These are phyloP conservation scores for Lepidocyrtinus sp. DNA, from an alignment of 2,888 invertebrate species.

Conservation along the genomic window DNA sequence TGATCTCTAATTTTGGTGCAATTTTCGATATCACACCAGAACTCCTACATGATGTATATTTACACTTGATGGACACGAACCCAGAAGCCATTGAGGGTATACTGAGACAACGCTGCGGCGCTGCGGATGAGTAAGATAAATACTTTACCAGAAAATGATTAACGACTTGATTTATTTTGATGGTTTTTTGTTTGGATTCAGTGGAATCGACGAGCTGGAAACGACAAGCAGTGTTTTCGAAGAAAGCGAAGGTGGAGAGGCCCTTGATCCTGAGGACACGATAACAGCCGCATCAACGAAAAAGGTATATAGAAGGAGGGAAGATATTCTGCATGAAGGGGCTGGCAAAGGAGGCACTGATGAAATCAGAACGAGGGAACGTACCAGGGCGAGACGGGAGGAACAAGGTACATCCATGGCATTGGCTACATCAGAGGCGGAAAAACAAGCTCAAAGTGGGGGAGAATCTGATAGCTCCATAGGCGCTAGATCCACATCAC, in stretches of 20 bases:
- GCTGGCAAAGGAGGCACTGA: conserved; percentile 78
- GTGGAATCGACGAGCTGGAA: conserved; percentile 74
- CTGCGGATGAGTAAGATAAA: conserved; percentile 73
- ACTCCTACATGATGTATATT: conserved; percentile 88
- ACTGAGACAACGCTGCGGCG: conserved; percentile 71
- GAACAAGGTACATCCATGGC: conserved; percentile 16
- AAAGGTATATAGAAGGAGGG: conserved; percentile 76
- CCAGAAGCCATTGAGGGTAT: conserved; percentile 84
- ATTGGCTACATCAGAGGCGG: conserved; percentile 38
- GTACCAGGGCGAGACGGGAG: conserved; percentile 23
- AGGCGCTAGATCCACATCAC: conserved; percentile 65
- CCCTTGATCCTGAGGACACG: conserved; percentile 71
- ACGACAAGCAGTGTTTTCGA: conserved; percentile 71
- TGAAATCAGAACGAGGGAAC: conserved; percentile 22
- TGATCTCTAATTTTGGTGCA: conserved; percentile 82
- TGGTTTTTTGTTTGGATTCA: too few species aligned
- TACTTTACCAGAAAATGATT: neutral
- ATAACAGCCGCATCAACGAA: conserved; percentile 29
- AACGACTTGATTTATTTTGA: neutral
- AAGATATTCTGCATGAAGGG: conserved; percentile 82
- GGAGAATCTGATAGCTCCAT: conserved; percentile 61
- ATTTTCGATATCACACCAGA: conserved; percentile 81
- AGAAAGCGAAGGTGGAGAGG: conserved; percentile 73
- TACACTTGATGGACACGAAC: conserved; percentile 87
- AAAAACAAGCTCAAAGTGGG: conserved; percentile 50